Evolutionary conservation across 1,140 invertebrate genomes (phyloP).

Genomic region (Achroia grisella): DNA sequence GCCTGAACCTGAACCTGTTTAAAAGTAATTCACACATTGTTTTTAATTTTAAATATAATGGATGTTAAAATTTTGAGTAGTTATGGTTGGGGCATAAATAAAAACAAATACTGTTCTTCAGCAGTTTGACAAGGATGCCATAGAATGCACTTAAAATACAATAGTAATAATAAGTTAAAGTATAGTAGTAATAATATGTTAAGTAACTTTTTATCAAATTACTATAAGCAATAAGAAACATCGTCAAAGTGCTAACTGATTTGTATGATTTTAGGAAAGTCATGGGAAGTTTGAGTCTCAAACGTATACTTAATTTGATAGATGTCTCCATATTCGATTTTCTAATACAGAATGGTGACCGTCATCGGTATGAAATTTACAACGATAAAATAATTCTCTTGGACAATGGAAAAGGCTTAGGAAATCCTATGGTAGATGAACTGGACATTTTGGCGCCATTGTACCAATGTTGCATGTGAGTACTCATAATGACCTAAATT

Average conservation of each 20-base stretch:
- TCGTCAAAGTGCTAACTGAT: neutral
- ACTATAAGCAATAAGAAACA: neutral
- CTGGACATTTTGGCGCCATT: constrained; percentile 90
- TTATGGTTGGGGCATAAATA: too few species aligned
- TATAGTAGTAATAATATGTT: too few species aligned
- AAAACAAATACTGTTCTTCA: too few species aligned
- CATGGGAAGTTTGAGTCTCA: constrained; percentile 71
- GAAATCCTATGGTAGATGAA: constrained; percentile 88
- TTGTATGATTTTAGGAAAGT: constrained; percentile 62
- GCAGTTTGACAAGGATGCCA: too few species aligned
- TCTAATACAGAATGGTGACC: constrained; percentile 94
- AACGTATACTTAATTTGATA: constrained; percentile 87
- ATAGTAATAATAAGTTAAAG: too few species aligned
- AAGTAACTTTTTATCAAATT: too few species aligned
- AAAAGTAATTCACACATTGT: too few species aligned
- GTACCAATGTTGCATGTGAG: constrained; percentile 93
- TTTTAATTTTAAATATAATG: too few species aligned
- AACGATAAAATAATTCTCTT: constrained; percentile 85
- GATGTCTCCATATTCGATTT: constrained; percentile 95
- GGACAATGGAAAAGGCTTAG: constrained; percentile 97
- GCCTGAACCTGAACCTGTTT: too few species aligned
- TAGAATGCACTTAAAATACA: too few species aligned
- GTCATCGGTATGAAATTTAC: constrained; percentile 92
- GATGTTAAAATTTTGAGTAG: too few species aligned
- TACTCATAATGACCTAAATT: constrained; percentile 30